Percentiles rank a stretch among this genome's conserved stretches.
Conservation (phyloP, 2,113 vertebrate genomes). For the Arenaria interpres region DNA sequence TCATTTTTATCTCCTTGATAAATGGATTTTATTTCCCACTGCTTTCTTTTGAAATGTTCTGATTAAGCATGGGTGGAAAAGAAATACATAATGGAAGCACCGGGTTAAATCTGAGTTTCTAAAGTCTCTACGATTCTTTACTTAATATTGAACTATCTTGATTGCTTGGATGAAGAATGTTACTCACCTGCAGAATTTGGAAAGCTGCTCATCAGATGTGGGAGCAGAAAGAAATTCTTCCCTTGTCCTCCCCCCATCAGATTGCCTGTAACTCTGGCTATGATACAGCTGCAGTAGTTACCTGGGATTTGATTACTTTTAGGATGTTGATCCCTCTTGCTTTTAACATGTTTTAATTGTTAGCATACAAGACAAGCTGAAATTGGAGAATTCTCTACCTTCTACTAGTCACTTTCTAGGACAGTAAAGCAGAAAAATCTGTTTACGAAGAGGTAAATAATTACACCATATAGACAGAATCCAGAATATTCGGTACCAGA, state of each 20-base stretch:
- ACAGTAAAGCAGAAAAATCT: not conserved
- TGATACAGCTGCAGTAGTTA: not conserved
- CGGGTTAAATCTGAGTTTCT: not conserved
- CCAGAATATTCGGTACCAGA: not conserved
- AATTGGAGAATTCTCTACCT: not conserved
- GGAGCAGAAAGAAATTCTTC: not conserved
- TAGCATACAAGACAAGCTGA: not conserved
- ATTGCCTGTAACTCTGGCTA: not conserved
- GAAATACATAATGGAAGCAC: not conserved
- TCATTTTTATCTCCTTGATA: not conserved
- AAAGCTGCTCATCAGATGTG: not conserved
- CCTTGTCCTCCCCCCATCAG: rapidly evolving
- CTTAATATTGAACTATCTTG: not conserved
- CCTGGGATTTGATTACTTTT: not conserved
- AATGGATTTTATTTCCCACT: not conserved
- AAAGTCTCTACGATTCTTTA: not conserved
- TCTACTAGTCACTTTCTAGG: not conserved
- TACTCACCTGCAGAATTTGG: not conserved
- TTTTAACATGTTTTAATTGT: not conserved
- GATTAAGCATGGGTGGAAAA: not conserved
- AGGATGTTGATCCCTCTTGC: not conserved
- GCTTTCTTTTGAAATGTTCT: not conserved
- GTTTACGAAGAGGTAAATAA: not conserved
- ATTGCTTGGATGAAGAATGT: not conserved
- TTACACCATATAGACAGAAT: not conserved